Base-by-base conservation (phyloP, 2,113 vertebrate species). In the Reinhardtius hippoglossoides region DNA sequence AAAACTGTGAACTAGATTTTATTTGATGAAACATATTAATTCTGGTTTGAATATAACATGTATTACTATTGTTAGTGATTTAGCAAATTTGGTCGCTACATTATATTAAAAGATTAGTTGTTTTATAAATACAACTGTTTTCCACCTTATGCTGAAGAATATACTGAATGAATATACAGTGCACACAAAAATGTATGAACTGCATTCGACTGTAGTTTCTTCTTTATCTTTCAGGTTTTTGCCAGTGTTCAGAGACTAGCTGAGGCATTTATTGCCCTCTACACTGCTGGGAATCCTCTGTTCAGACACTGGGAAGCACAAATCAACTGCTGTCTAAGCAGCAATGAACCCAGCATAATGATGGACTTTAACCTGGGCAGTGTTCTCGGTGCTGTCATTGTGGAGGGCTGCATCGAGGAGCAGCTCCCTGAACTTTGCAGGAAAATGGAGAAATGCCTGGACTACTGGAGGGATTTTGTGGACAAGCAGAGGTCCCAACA, bases 251-350 rank as follows among this genome's bases (percentile, higher is more conserved):
- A 97, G 86, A 94, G 97, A 83, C 91, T 99, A 23, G 83, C 94
- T 13, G 90, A 94, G 55, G 94, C 95, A 56, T 99, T 98, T 42
- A 96, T 98, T 74, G 92, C 95, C 66, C 95, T 99, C 13, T 93
- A 95, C 78, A 84, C 88, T 15, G 95, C 97, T 78, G 98, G 98
- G 5, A 98, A 97, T 88, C 90, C 96, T 89, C 93, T 99, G 0
- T 98, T 99, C 85, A 94, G 95, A 75, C 82, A 90, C 67, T 99
- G 97, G 97, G 84, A 92, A 2, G 95, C 95, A 0, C 12, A 82
- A 0, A 91, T 98, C 59, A 88, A 91, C 63, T 97, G 97, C 31
- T 92, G 87, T 48, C 84, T 89, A 0, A 0, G 60, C 16, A 73
- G 4, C 2, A 24, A 76, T 3, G 77, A 81, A n/a, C 65, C 85